Conservation (phyloP, 1,140 invertebrate species). For the Hypsibius dujardini region DNA sequence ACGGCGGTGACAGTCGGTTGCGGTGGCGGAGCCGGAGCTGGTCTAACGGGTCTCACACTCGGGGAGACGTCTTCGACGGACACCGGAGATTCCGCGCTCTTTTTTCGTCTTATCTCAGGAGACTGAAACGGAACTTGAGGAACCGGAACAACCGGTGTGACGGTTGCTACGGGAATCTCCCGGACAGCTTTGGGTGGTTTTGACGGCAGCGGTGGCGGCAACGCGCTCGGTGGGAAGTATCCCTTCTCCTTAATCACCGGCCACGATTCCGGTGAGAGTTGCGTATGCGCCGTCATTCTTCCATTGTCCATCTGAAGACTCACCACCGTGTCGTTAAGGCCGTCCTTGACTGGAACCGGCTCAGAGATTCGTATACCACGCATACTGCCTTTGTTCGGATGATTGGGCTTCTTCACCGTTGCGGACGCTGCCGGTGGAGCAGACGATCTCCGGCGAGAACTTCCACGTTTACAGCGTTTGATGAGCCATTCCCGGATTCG, state of each 20-base stretch:
- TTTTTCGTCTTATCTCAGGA: neutral
- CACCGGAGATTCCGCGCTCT: neutral
- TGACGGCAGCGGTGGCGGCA: neutral
- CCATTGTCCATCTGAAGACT: neutral
- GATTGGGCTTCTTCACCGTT: neutral
- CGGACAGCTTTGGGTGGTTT: constrained; percentile 15
- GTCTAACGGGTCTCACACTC: neutral
- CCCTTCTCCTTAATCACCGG: neutral
- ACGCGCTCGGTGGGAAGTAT: neutral
- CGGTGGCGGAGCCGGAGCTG: constrained; percentile 10
- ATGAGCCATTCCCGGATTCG: neutral
- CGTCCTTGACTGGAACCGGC: neutral
- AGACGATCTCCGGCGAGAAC: neutral
- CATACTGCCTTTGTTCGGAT: neutral
- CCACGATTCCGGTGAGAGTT: neutral
- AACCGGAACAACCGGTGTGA: too few species aligned
- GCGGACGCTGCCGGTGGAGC: neutral
- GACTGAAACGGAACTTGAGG: too few species aligned
- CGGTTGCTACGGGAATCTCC: neutral
- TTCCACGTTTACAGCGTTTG: neutral
- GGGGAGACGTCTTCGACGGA: neutral
- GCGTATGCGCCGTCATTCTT: neutral
- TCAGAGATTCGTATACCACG: neutral
- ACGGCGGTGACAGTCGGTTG: neutral
- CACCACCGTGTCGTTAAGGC: neutral